Percentiles rank a stretch among this genome's conserved stretches.
phyloP scores from a whole-genome alignment of 2,113 vertebrate species.

The Danionella cerebrum region DNA sequence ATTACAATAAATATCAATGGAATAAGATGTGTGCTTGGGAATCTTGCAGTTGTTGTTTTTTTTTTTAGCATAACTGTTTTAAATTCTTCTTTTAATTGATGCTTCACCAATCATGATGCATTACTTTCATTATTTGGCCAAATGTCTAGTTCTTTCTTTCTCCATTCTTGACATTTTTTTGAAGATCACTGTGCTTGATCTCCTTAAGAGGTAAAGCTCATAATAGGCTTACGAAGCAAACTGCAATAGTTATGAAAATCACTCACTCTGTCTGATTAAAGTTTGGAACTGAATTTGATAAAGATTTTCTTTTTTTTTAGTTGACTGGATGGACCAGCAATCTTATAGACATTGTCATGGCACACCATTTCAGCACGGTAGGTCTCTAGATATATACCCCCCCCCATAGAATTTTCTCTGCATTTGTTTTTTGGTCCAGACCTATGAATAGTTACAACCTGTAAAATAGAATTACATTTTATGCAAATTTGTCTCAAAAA shows the following conservation, averaged over 20 bases:
- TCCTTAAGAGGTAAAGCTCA: not conserved
- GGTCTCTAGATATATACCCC: conserved; percentile 45
- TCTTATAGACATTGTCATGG: conserved; percentile 85
- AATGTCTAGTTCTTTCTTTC: not conserved
- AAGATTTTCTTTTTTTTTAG: conserved; percentile 54
- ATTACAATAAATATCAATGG: too few species aligned
- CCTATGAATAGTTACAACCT: too few species aligned
- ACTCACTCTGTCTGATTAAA: not conserved
- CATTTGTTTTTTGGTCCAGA: too few species aligned
- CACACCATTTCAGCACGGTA: conserved; percentile 89
- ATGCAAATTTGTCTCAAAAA: too few species aligned
- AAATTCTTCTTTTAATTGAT: not conserved
- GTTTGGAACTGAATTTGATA: not conserved
- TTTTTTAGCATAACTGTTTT: not conserved
- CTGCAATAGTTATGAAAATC: not conserved
- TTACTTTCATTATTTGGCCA: not conserved
- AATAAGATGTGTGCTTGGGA: too few species aligned
- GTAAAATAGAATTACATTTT: too few species aligned
- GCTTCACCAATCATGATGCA: not conserved
- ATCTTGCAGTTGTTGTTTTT: too few species aligned
- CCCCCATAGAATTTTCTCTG: too few species aligned
- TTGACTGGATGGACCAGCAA: conserved; percentile 89
- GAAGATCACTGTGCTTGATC: conserved; percentile 6
- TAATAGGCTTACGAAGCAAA: not conserved
- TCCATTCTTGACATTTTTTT: conserved; percentile 9